Percentiles rank a stretch among this genome's conserved stretches.
phyloP scores from a whole-genome alignment of 2,113 vertebrate species.

The Hystrix cristata region DNA sequence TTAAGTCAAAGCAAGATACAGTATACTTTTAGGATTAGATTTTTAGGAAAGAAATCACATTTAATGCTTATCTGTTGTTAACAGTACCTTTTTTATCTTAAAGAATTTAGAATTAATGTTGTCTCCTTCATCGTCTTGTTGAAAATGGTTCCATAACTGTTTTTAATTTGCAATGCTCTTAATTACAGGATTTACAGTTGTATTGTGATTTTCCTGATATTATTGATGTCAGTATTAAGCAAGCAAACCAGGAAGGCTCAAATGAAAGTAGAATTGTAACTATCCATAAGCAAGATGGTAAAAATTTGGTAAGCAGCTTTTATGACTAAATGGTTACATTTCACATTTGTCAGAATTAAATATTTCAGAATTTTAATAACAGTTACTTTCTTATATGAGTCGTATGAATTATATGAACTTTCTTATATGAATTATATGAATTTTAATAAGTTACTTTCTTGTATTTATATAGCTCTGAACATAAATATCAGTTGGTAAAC shows the following conservation, averaged over 20 bases:
- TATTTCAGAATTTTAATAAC: conserved; percentile 38
- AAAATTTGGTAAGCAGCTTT: conserved; percentile 92
- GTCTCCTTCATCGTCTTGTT: conserved; percentile 34
- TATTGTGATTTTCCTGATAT: conserved; percentile 98
- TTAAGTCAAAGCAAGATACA: conserved; percentile 38
- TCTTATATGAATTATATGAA: not conserved
- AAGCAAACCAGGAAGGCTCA: conserved; percentile 94
- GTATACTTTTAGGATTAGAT: not conserved
- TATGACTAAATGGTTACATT: conserved; percentile 4
- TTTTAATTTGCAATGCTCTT: conserved; percentile 69
- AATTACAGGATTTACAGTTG: conserved; percentile 92
- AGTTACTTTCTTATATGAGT: not conserved
- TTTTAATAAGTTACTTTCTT: conserved; percentile 18
- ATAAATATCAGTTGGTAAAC: not conserved
- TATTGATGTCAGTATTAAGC: conserved; percentile 98
- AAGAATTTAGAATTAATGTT: conserved; percentile 52
- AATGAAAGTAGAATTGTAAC: conserved; percentile 96
- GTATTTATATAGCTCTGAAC: conserved; percentile 19
- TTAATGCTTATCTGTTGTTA: conserved; percentile 46
- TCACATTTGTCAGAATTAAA: conserved; percentile 42
- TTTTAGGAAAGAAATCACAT: not conserved
- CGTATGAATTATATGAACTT: too few species aligned
- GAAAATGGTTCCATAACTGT: conserved; percentile 25
- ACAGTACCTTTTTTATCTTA: conserved; percentile 16
- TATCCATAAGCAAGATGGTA: conserved; percentile 95